phyloP scores from a whole-genome alignment of 2,113 vertebrate genomes.

The Clarias macrocephalus region DNA sequence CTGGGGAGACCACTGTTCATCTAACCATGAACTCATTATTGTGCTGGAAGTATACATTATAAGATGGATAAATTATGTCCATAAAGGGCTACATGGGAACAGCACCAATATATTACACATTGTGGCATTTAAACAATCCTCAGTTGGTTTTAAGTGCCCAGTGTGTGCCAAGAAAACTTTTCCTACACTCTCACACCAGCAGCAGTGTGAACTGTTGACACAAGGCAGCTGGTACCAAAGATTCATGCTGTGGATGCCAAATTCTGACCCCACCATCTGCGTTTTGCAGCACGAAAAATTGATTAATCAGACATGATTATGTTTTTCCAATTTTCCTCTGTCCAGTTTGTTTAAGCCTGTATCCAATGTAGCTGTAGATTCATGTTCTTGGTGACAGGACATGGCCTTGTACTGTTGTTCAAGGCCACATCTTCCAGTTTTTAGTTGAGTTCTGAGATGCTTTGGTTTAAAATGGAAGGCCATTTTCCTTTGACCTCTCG shows the following conservation, averaged over 20 bases:
- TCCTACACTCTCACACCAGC: not conserved
- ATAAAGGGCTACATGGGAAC: not conserved
- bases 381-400: not conserved
- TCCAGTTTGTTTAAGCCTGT: not conserved
- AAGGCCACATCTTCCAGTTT: too few species aligned
- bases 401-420: not conserved
- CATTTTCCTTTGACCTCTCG: not conserved
- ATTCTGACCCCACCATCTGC: conserved; percentile 20
- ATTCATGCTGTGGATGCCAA: not conserved
- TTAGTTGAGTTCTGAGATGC: not conserved
- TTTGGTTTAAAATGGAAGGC: not conserved
- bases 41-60: not conserved
- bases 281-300: not conserved
- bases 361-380: not conserved
- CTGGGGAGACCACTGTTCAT: not conserved
- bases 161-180: not conserved
- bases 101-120: not conserved
- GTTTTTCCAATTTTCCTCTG: not conserved
- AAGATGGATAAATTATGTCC: not conserved
- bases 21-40: not conserved
- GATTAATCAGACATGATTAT: not conserved
- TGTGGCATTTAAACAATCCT: not conserved
- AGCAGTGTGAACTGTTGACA: not conserved
- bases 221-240: conserved; percentile 13
- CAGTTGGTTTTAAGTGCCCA: not conserved